Conservation (phyloP, 2,113 vertebrate genomes). For the Proteles cristata region DNA sequence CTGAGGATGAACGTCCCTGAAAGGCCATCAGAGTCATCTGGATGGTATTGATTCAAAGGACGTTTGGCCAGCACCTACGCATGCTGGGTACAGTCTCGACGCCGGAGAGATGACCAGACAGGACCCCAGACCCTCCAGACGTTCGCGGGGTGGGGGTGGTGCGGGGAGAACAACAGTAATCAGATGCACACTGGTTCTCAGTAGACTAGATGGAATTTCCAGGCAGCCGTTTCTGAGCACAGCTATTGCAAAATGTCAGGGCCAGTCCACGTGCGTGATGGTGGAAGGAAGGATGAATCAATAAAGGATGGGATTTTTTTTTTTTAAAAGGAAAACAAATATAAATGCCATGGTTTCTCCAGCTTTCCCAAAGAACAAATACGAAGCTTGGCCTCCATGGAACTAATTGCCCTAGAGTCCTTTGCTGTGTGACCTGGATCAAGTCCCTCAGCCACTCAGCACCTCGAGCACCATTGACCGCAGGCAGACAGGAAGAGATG, state of each 20-base stretch:
- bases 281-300: background rate
- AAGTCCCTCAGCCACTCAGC: conserved; percentile 45
- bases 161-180: too few species aligned
- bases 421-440: conserved; percentile 36
- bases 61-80: background rate
- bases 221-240: background rate
- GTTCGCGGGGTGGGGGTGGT: background rate
- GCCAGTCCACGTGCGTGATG: rapidly evolving
- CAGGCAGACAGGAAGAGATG: conserved; percentile 21
- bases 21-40: background rate
- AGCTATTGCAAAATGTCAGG: conserved; percentile 2
- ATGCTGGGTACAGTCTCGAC: background rate
- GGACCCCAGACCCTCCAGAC: background rate
- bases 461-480: background rate
- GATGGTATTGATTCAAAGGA: background rate
- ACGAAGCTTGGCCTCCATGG: background rate
- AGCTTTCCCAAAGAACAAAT: conserved; percentile 9
- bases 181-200: background rate
- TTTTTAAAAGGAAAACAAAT: background rate
- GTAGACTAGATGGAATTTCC: background rate
- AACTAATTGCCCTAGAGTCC: background rate
- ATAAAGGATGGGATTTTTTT: background rate
- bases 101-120: background rate
- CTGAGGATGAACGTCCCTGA: background rate
- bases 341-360: background rate